A percentile compares a stretch with the other conserved stretches of the same genome.
Evolutionary conservation across 2,113 vertebrate species (phyloP).

Genomic region (Grus americana): DNA sequence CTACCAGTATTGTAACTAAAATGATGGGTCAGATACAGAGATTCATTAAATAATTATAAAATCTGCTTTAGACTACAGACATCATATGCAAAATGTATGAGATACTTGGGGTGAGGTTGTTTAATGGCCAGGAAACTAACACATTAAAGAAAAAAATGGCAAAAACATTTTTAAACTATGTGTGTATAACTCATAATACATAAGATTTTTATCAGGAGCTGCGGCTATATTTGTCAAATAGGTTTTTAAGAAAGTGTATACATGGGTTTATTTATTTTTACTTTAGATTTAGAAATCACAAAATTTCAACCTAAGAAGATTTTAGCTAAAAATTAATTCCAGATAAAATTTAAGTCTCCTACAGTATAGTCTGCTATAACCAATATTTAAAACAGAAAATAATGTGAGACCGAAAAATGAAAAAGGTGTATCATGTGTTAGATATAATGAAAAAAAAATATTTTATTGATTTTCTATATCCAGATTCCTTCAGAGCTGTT

Average conservation of each 20-base stretch:
- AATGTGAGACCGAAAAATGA: background rate
- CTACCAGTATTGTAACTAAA: background rate
- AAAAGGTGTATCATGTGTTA: background rate
- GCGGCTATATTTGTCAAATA: background rate
- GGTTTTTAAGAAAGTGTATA: background rate
- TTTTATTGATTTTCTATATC: background rate
- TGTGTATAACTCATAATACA: background rate
- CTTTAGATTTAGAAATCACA: background rate
- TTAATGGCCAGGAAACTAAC: background rate
- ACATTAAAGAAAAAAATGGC: background rate
- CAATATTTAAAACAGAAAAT: background rate
- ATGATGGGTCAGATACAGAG: background rate
- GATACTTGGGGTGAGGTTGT: background rate
- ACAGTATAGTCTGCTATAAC: background rate
- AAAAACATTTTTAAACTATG: background rate
- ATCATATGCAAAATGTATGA: slow-evolving; percentile 6
- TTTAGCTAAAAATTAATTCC: background rate
- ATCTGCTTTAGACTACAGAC: background rate
- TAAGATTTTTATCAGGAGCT: background rate
- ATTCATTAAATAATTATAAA: slow-evolving; percentile 36
- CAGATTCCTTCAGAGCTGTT: background rate
- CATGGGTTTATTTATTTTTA: background rate
- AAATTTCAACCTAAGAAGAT: background rate
- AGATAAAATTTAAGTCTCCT: background rate
- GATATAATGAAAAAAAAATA: background rate